Conservation (phyloP, 2,797 vertebrate species). For the Malacoraja senta region DNA sequence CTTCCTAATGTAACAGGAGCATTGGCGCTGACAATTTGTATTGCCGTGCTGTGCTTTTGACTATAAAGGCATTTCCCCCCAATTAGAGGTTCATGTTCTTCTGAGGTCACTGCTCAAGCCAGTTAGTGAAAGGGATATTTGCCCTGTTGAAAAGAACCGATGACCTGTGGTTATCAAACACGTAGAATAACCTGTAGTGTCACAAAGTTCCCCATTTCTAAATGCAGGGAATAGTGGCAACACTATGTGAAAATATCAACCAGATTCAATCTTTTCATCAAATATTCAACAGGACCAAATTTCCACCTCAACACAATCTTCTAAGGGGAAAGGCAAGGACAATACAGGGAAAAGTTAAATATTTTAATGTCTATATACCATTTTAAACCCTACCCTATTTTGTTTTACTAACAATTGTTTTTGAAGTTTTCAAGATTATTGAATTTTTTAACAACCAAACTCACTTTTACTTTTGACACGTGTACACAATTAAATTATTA, state of each 20-base stretch:
- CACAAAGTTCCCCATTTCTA: background rate
- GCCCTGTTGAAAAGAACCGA: background rate
- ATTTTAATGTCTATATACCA: background rate
- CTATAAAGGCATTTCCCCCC: no score
- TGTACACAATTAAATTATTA: background rate
- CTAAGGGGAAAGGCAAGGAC: background rate
- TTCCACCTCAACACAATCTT: background rate
- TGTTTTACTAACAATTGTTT: background rate
- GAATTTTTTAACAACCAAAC: background rate
- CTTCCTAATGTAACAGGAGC: background rate
- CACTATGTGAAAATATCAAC: background rate
- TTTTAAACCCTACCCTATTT: background rate
- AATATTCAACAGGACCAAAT: background rate
- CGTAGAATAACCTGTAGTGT: background rate
- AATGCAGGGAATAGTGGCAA: background rate
- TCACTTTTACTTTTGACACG: background rate
- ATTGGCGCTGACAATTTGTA: background rate
- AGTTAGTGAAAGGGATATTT: background rate
- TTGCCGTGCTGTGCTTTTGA: background rate
- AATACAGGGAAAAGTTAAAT: background rate
- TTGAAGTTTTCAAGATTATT: background rate
- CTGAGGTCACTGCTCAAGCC: background rate
- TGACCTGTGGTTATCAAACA: background rate
- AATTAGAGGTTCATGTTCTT: background rate
- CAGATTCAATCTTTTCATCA: background rate